Conservation (phyloP, 2,888 invertebrate species). For the Operophtera brumata region DNA sequence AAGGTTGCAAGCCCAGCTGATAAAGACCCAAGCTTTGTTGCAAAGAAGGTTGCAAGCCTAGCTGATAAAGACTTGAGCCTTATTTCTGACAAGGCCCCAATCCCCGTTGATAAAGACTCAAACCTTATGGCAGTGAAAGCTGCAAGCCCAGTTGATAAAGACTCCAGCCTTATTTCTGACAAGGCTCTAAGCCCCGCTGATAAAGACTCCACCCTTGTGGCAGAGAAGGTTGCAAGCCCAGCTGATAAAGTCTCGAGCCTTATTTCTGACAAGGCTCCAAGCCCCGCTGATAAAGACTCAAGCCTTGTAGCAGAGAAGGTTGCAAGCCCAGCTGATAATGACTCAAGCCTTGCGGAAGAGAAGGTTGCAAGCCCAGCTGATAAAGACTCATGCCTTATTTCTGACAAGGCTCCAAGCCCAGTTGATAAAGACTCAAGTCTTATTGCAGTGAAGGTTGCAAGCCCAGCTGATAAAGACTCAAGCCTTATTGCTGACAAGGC, state of each 20-base stretch:
- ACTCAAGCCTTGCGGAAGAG: conserved; percentile 11
- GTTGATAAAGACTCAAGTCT: conserved; percentile 12
- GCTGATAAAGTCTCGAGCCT: conserved; percentile 13
- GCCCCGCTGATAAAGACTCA: neutral
- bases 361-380: neutral
- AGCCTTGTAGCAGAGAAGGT: neutral
- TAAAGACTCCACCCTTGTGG: neutral
- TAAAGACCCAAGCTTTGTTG: conserved; percentile 18
- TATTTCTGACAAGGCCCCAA: conserved; percentile 14
- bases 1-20: conserved; percentile 1
- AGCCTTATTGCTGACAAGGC: conserved; percentile 11
- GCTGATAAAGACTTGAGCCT: neutral
- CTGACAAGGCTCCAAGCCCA: conserved; percentile 4
- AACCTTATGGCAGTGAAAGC: conserved; percentile 13
- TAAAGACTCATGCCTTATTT: conserved; percentile 3
- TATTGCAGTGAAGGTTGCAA: neutral
- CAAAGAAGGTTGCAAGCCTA: neutral
- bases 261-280: neutral
- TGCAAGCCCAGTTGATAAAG: neutral
- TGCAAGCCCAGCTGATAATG: neutral
- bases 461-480: conserved; percentile 4
- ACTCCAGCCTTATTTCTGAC: neutral
- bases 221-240: neutral
- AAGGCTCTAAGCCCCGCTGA: neutral
- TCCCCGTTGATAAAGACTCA: conserved; percentile 16